A percentile compares a stretch with the other conserved stretches of the same genome.
These are phyloP conservation scores for Octodon degus DNA, from an alignment of 2,113 vertebrate species.

Conservation along the genomic window DNA sequence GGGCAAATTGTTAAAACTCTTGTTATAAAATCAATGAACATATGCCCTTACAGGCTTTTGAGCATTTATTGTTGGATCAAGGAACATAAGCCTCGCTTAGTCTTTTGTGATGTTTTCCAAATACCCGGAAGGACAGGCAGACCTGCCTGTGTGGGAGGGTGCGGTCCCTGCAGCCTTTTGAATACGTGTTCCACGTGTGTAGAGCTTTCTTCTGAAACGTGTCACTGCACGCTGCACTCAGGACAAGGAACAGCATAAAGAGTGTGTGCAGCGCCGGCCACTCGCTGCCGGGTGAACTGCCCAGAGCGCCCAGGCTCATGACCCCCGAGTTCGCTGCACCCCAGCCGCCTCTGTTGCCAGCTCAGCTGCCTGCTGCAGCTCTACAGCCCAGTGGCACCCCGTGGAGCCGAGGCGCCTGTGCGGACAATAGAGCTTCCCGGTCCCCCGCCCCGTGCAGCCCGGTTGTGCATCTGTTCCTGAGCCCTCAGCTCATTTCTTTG, in stretches of 20 bases:
- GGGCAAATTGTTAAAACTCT: background rate
- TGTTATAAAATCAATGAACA: background rate
- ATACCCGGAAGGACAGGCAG: background rate
- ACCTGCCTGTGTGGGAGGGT: background rate
- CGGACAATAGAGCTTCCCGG: too few relatives aligned
- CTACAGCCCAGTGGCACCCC: background rate
- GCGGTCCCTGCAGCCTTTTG: too few relatives aligned
- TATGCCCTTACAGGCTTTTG: background rate
- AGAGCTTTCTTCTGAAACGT: background rate
- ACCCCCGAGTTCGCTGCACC: fast-evolving
- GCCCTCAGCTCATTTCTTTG: background rate
- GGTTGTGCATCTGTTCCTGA: background rate
- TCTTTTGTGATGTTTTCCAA: background rate
- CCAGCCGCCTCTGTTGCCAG: background rate
- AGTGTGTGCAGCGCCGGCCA: background rate
- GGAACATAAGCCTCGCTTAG: too few relatives aligned
- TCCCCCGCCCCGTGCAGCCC: fast-evolving
- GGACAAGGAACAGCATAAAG: too few relatives aligned
- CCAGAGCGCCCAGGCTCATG: fast-evolving
- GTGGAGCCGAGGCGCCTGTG: background rate
- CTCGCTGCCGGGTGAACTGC: background rate
- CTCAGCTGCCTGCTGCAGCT: background rate
- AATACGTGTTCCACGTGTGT: background rate
- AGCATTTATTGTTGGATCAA: background rate
- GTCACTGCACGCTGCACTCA: background rate